Percentiles rank a stretch among this genome's conserved stretches.
These are phyloP conservation scores for Cranoglanis bouderius DNA, from an alignment of 2,113 vertebrate species.

Conservation along the genomic window DNA sequence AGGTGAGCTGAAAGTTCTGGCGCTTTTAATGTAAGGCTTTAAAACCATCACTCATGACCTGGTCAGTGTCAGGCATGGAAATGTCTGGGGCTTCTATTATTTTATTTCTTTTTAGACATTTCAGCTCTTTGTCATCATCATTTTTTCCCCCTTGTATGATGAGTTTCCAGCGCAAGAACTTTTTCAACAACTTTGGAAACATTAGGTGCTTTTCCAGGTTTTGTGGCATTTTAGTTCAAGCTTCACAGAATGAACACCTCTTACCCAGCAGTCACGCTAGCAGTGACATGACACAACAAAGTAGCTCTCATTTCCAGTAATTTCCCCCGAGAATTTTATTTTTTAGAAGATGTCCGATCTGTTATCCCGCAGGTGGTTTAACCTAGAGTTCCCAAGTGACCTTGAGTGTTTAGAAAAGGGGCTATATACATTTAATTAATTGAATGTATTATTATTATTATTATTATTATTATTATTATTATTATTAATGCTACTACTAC, in stretches of 20 bases:
- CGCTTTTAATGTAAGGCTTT: not conserved
- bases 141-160: not conserved
- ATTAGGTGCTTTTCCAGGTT: not conserved
- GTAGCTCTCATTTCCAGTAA: not conserved
- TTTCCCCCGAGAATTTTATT: not conserved
- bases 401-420: not conserved
- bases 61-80: not conserved
- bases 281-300: not conserved
- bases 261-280: not conserved
- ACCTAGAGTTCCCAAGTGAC: not conserved
- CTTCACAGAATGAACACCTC: not conserved
- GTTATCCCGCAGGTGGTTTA: not conserved
- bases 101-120: no score
- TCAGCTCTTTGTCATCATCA: not conserved
- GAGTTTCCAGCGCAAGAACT: not conserved
- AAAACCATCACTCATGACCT: not conserved
- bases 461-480: no score
- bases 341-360: not conserved
- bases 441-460: no score
- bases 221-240: not conserved
- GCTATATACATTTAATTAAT: no score
- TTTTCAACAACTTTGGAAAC: not conserved
- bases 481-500: no score
- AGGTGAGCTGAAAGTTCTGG: slow-evolving; percentile 6
- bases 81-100: not conserved